Evolutionary conservation across 2,797 vertebrate species (phyloP), one percentile per base, ranked within the genome.

Genomic region (Rhadinocentrus ornatus): DNA sequence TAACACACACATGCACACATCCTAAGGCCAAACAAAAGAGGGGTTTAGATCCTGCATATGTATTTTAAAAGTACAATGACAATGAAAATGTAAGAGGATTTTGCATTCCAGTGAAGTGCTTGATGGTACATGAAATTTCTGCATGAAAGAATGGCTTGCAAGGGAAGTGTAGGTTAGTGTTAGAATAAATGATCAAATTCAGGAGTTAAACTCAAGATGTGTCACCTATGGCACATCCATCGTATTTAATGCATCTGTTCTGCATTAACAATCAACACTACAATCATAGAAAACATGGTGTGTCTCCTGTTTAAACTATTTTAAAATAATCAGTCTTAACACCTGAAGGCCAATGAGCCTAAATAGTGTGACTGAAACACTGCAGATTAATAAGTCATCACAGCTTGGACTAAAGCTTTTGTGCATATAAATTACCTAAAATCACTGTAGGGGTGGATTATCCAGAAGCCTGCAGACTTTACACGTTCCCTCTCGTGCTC

Each of bases 401-500:
- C 31, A 34, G 71, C 20, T 24, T 27, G 26, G 18, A 44, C 65
- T 2, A 70, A 50, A 46, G 12, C 39, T 60, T 73, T 69, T 74
- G 27, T 62, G 53, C 57, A 58, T 55, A 69, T 57, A 55, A 73
- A 89, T 95, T 96, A 99, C 98, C 98, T 99, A 95, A 99, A 99
- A 92, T 99, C 98, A 88, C 98, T 99, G 95, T 99, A 99, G 1
- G 98, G 98, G 77, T 99, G 98, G 92, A 99, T 97, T 89, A 99
- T 99, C 98, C 98, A 99, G 93, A 99, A 99, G 64, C 98, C 98
- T 4, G 96, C 98, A 4, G 97, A 97, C 80, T 99, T 99, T 53
- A 99, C 97, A 63, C 98, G 94, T 78, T 99, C 96, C 85, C 98
- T 96, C 83, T 99, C 98, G 20, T 97, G 94, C 92, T 99, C 98